A percentile compares a stretch with the other conserved stretches of the same genome.
phyloP scores from a whole-genome alignment of 2,888 invertebrate genomes.

The Aleiodes alternator region DNA sequence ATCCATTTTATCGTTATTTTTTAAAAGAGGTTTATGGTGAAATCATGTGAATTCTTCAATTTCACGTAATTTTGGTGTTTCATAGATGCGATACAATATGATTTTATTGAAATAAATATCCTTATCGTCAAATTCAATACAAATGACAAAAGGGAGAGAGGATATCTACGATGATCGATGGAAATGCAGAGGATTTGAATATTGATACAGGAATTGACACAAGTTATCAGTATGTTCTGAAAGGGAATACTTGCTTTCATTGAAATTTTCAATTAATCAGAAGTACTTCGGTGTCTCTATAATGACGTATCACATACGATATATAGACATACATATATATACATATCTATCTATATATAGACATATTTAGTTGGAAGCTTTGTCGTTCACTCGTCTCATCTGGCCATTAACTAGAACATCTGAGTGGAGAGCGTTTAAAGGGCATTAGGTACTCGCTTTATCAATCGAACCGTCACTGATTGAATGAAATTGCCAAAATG shows the following conservation, averaged over 20 bases:
- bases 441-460: slow-evolving; percentile 28
- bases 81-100: slow-evolving; percentile 22
- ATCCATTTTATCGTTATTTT: slow-evolving; percentile 22
- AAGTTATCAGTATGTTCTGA: slow-evolving; percentile 12
- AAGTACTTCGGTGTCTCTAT: slow-evolving; percentile 22
- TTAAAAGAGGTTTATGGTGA: slow-evolving; percentile 1
- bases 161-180: neutral
- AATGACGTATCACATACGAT: slow-evolving; percentile 19
- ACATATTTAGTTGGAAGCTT: neutral
- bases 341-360: no score
- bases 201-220: slow-evolving; percentile 3
- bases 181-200: neutral
- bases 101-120: neutral
- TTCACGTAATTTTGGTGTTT: neutral
- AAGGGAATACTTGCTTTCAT: slow-evolving; percentile 4
- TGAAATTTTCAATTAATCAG: slow-evolving; percentile 29
- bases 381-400: slow-evolving; percentile 32
- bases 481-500: slow-evolving; percentile 27
- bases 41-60: slow-evolving; percentile 10
- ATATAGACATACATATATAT: neutral
- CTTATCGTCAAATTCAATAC: neutral
- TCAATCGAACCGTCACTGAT: slow-evolving; percentile 29
- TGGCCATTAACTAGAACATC: slow-evolving; percentile 25
- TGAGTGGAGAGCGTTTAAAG: slow-evolving; percentile 35
- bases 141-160: neutral